Percentiles rank a stretch among this genome's conserved stretches.
phyloP scores from a whole-genome alignment of 2,113 vertebrate genomes.

The Bathybates hornii region DNA sequence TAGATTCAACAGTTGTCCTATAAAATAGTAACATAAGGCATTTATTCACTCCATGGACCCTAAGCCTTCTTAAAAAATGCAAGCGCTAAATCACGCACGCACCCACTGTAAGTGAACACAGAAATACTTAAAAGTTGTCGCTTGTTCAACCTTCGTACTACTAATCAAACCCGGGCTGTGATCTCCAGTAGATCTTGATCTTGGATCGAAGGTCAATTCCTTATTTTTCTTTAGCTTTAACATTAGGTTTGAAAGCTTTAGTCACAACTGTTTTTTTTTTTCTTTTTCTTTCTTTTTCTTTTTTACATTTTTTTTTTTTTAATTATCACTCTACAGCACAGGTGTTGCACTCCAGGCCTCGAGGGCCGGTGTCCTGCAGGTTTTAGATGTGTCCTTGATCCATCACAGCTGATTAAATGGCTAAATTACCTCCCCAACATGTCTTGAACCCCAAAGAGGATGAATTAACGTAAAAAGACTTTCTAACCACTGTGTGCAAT shows the following conservation, averaged over 20 bases:
- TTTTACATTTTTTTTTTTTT: background rate
- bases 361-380: fast-evolving
- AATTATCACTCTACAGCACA: background rate
- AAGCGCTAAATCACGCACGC: background rate
- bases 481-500: background rate
- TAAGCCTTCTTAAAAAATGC: background rate
- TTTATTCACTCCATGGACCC: background rate
- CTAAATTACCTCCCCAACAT: background rate
- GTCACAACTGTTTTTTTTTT: fast-evolving
- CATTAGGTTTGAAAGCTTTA: background rate
- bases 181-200: background rate
- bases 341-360: background rate
- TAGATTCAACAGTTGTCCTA: background rate
- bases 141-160: background rate
- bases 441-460: background rate
- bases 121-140: fast-evolving
- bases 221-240: background rate
- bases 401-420: background rate
- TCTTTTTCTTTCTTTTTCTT: fast-evolving
- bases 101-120: background rate
- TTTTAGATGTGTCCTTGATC: background rate
- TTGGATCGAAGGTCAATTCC: background rate
- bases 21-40: background rate
- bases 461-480: background rate
- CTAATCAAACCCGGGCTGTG: background rate